Evolutionary conservation across 2,888 invertebrate genomes (phyloP), one percentile per base, ranked within the genome.

Genomic region (Melieria picta): DNA sequence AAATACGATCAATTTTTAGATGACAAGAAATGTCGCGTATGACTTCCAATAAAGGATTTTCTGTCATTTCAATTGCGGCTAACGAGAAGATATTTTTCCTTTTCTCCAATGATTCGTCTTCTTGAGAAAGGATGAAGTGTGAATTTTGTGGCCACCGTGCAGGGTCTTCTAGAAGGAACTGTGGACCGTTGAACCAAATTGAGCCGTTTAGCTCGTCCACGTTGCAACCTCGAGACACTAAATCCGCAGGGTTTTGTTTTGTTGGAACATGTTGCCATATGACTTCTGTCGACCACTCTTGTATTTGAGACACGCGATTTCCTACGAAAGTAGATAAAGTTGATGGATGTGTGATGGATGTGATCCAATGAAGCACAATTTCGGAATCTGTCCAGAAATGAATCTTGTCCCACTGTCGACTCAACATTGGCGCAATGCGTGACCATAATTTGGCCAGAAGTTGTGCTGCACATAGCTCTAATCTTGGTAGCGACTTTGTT

Each of bases 401-500:
- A 16, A 16, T 16, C 16, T 16, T 16, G 16, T 16, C 16, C 16
- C 16, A 16, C 16, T 16, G 16, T 16, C 16, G 16, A 16, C 16
- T 16, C 16, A 16, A 16, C 16, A 16, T 16, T 16, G 16, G 16
- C 16, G 16, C 16, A 16, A 16, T 16, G 16, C 16, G 16, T 16
- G 16, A 16, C 16, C 16, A 16, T 16, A 16, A 16, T 16, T 16
- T 16, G 16, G 16, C 16, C 16, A 16, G 16, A n/a, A 75, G 47
- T 48, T 74, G 72, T n/a, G 74, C 71, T 11, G 72, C 64, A 10
- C 61, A 72, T 9, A 73, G 65, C 65, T 76, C 65, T 45, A 73
- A 52, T 46, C 74, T 9, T 50, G 71, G 72, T 13, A 72, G 42
- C 0, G 72, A 68, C 45, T 74, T 71, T 7, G 69, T 60, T 45